phyloP scores from a whole-genome alignment of 1,140 invertebrate genomes.

The Diachasmimorpha longicaudata region DNA sequence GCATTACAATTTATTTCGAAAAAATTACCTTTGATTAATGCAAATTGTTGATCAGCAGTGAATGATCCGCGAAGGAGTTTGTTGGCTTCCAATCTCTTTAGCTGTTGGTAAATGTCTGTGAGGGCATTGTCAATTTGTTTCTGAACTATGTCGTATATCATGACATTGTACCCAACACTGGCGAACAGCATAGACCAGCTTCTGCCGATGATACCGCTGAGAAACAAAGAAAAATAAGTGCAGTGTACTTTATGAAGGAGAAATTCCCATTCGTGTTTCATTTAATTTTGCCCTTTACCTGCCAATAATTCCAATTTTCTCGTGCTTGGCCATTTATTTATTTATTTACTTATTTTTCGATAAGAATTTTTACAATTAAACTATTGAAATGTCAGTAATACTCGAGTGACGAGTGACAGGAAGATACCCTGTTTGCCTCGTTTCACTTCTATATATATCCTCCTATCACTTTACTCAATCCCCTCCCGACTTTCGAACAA shows the following conservation, averaged over 20 bases:
- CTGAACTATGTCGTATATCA: slow-evolving; percentile 81
- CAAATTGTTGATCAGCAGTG: slow-evolving; percentile 75
- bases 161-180: slow-evolving; percentile 86
- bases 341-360: too few relatives aligned
- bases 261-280: too few relatives aligned
- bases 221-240: slow-evolving; percentile 42
- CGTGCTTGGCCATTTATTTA: slow-evolving; percentile 48
- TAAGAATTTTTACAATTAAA: slow-evolving; percentile 9
- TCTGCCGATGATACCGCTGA: slow-evolving; percentile 88
- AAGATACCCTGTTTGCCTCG: neutral
- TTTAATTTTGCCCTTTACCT: slow-evolving; percentile 57
- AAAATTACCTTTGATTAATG: slow-evolving; percentile 76
- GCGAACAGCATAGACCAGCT: slow-evolving; percentile 97
- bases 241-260: neutral
- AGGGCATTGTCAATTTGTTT: slow-evolving; percentile 78
- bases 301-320: slow-evolving; percentile 73
- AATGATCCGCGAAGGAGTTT: slow-evolving; percentile 78
- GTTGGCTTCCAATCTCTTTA: slow-evolving; percentile 73
- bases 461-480: neutral
- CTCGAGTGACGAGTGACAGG: neutral
- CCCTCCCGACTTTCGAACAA: neutral
- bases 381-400: neutral
- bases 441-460: neutral
- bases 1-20: neutral
- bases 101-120: slow-evolving; percentile 74